Evolutionary conservation across 2,113 vertebrate species (phyloP).

Genomic region (Lates calcarifer): DNA sequence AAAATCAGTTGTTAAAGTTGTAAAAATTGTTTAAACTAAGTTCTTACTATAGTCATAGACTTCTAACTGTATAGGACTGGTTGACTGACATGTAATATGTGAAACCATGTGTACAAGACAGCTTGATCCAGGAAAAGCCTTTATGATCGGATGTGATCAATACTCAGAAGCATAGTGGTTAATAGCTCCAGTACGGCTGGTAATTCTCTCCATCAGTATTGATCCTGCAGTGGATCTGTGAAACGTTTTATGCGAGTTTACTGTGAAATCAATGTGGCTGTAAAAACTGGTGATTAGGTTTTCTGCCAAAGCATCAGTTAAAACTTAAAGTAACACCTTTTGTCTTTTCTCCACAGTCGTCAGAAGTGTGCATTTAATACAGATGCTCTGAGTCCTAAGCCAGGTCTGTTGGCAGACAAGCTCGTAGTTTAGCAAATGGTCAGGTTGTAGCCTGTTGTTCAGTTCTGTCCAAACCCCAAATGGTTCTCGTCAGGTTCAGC

Average conservation of each 20-base stretch:
- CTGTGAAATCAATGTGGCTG: conserved; percentile 29
- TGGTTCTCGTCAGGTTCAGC: neutral
- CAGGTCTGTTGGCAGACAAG: neutral
- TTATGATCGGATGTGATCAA: conserved; percentile 4
- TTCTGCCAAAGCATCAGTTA: neutral
- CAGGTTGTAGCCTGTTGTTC: neutral
- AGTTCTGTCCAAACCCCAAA: neutral
- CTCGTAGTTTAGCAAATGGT: neutral
- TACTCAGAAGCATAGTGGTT: neutral
- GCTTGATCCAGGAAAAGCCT: neutral
- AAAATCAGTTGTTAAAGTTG: too few species aligned
- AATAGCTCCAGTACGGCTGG: neutral
- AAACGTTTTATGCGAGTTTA: conserved; percentile 16
- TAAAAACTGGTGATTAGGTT: neutral
- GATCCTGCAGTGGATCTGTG: neutral
- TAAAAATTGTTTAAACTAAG: too few species aligned
- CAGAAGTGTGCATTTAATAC: neutral
- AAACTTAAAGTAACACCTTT: neutral
- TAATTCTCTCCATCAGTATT: conserved; percentile 13
- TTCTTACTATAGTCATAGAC: neutral
- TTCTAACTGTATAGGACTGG: neutral
- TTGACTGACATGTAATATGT: neutral
- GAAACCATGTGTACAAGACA: neutral
- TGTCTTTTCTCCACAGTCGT: neutral
- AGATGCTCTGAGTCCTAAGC: neutral